Percentiles rank a stretch among this genome's conserved stretches.
These are phyloP conservation scores for Herpailurus yagouaroundi DNA, from an alignment of 2,113 vertebrate species.

Conservation along the genomic window DNA sequence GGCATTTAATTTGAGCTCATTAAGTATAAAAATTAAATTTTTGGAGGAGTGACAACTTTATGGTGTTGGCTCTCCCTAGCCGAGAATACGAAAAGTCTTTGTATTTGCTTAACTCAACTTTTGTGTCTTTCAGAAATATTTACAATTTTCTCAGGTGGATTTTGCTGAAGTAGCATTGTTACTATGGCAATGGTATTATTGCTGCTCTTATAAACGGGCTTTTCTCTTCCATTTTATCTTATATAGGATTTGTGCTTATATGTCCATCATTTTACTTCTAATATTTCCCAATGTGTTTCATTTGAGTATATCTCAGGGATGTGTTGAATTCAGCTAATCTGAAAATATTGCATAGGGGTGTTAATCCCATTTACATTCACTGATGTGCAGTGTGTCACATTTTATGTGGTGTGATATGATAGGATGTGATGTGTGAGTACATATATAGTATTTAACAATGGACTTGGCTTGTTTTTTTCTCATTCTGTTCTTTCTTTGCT, in stretches of 20 bases:
- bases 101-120: neutral
- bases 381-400: neutral
- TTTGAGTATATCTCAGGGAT: neutral
- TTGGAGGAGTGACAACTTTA: neutral
- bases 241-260: neutral
- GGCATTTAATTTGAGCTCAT: constrained; percentile 41
- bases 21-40: constrained; percentile 53
- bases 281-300: neutral
- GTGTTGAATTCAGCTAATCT: neutral
- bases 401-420: neutral
- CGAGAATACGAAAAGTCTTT: constrained; percentile 6
- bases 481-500: neutral
- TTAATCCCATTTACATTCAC: constrained; percentile 20
- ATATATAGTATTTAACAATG: neutral
- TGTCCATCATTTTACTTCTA: neutral
- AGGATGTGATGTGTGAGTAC: neutral
- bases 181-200: neutral
- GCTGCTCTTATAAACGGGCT: neutral
- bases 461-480: neutral
- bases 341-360: neutral
- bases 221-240: neutral
- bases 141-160: neutral
- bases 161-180: constrained; percentile 31
- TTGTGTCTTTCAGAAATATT: neutral
- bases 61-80: neutral